Percentiles rank a stretch among this genome's conserved stretches.
phyloP scores from a whole-genome alignment of 2,888 invertebrate genomes.

The Notodonta ziczac region DNA sequence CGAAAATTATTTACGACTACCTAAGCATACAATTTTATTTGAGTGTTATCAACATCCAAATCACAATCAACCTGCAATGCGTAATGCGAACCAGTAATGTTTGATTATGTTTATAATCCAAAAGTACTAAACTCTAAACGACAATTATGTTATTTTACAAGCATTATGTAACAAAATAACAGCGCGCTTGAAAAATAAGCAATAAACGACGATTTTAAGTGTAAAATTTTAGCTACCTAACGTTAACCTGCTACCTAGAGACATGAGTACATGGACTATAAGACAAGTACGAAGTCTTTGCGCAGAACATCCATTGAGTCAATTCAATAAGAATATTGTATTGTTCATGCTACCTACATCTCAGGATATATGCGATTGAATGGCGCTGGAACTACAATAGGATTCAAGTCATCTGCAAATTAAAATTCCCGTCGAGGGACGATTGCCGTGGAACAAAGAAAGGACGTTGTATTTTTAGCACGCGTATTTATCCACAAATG shows the following conservation, averaged over 20 bases:
- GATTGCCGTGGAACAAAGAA: conserved; percentile 35
- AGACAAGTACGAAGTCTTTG: neutral
- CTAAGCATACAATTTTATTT: conserved; percentile 15
- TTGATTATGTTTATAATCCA: conserved; percentile 12
- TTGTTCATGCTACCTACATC: neutral
- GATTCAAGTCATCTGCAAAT: conserved; percentile 39
- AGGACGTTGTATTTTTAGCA: conserved; percentile 36
- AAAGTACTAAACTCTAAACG: conserved; percentile 13
- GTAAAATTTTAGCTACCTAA: too few relatives aligned
- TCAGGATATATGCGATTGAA: conserved; percentile 16
- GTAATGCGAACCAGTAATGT: conserved; percentile 11
- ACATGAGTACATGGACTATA: neutral
- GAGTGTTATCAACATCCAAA: conserved; percentile 22
- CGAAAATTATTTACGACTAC: conserved; percentile 12
- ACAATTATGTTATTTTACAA: neutral
- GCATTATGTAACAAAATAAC: too few relatives aligned
- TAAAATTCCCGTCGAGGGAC: conserved; percentile 38
- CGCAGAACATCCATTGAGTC: neutral
- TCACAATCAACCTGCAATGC: conserved; percentile 32
- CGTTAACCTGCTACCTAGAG: too few relatives aligned
- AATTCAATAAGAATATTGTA: neutral
- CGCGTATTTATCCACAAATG: conserved; percentile 30
- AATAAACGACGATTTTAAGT: too few relatives aligned
- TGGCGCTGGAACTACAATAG: conserved; percentile 36
- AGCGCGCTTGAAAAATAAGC: too few relatives aligned